Conservation (phyloP, 1,140 invertebrate genomes). For the Diorhabda carinulata region DNA sequence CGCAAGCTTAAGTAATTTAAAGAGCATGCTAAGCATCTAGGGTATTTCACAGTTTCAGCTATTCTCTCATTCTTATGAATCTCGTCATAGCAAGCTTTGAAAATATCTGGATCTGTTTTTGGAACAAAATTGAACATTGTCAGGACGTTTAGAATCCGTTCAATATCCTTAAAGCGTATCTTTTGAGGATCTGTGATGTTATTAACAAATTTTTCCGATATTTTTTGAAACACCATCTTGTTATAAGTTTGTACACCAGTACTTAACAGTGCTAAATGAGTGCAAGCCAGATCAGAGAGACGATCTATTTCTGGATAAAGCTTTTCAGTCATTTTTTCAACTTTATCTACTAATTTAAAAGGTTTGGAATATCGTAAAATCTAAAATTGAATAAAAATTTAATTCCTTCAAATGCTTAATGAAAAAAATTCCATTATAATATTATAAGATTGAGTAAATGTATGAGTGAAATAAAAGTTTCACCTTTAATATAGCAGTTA, state of each 20-base stretch:
- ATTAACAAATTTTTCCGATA: slow-evolving; percentile 29
- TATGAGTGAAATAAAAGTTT: slow-evolving; percentile 10
- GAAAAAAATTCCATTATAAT: too few species aligned
- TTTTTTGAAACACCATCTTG: slow-evolving; percentile 22
- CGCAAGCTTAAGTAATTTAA: slow-evolving; percentile 51
- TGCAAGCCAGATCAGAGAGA: slow-evolving; percentile 47
- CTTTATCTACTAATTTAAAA: slow-evolving; percentile 18
- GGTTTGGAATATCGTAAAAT: slow-evolving; percentile 28
- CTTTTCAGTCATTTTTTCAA: slow-evolving; percentile 28
- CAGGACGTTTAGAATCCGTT: slow-evolving; percentile 54
- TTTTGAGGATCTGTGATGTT: slow-evolving; percentile 34
- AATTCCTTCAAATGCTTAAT: neutral
- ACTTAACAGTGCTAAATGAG: slow-evolving; percentile 54
- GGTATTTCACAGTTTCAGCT: slow-evolving; percentile 50
- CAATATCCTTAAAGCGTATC: slow-evolving; percentile 60
- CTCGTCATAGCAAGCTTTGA: slow-evolving; percentile 48
- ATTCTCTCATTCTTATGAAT: slow-evolving; percentile 48
- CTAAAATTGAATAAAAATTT: slow-evolving; percentile 21
- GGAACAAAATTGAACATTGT: slow-evolving; percentile 51
- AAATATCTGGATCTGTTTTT: slow-evolving; percentile 46
- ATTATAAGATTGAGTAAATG: too few species aligned
- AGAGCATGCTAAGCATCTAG: slow-evolving; percentile 46
- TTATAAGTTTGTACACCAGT: slow-evolving; percentile 45
- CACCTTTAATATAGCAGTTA: slow-evolving; percentile 56
- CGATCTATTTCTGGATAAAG: slow-evolving; percentile 45